Conservation (phyloP, 1,140 invertebrate genomes). For the Brachionus sp. region DNA sequence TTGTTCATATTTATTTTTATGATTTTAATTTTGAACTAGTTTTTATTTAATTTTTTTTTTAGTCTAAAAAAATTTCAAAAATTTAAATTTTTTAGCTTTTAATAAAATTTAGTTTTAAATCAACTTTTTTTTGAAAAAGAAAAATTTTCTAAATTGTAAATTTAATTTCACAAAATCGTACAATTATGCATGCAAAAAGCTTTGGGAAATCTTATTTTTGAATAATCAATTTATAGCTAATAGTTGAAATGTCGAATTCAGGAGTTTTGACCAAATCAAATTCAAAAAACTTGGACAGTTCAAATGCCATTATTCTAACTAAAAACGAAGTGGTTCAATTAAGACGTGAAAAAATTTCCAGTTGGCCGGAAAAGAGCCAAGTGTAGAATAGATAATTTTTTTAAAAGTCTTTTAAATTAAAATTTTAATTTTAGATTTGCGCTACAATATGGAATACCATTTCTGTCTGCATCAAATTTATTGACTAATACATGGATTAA, state of each 20-base stretch:
- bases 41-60: no score
- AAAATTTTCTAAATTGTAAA: no score
- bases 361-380: background rate
- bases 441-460: constrained; percentile 18
- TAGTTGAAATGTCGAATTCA: background rate
- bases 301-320: background rate
- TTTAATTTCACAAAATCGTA: background rate
- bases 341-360: background rate
- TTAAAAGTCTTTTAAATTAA: background rate
- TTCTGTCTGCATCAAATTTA: background rate
- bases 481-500: constrained; percentile 28
- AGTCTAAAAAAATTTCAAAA: no score
- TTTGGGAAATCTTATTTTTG: background rate
- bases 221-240: background rate
- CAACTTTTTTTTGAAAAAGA: no score
- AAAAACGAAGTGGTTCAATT: background rate
- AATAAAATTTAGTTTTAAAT: no score
- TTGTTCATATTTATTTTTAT: no score
- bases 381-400: background rate
- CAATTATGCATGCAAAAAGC: background rate
- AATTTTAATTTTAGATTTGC: background rate
- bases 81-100: no score
- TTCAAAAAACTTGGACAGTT: background rate
- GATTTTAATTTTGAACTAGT: no score
- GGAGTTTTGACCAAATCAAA: background rate